Conservation (phyloP, 2,113 vertebrate genomes). For the Otolemur garnettii region DNA sequence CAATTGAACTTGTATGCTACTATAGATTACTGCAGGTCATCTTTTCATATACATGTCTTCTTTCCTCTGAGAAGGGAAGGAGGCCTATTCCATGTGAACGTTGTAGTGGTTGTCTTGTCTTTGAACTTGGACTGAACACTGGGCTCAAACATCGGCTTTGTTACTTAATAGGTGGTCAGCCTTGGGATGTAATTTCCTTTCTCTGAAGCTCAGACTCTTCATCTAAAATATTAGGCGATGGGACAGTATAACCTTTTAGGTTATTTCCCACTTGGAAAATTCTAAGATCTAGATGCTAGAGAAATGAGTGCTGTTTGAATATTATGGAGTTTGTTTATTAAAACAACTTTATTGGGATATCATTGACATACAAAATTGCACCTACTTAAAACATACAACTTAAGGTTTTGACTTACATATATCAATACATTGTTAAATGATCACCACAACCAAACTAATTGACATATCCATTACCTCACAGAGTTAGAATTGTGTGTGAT, state of each 20-base stretch:
- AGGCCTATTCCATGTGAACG: not conserved
- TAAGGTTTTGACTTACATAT: not conserved
- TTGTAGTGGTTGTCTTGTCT: not conserved
- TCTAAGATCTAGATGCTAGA: constrained; percentile 8
- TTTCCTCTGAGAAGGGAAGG: constrained; percentile 39
- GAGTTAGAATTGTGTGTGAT: not conserved
- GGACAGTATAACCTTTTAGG: not conserved
- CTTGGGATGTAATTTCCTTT: not conserved
- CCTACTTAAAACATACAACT: not conserved
- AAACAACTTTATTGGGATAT: not conserved
- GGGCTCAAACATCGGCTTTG: not conserved
- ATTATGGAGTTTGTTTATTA: not conserved
- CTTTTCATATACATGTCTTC: not conserved
- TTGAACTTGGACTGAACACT: not conserved
- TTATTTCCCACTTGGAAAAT: not conserved
- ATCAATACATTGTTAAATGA: not conserved
- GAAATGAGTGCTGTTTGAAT: not conserved
- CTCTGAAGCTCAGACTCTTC: not conserved
- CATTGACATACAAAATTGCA: not conserved
- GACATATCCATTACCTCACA: not conserved
- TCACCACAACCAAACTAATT: not conserved
- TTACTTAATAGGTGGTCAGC: not conserved
- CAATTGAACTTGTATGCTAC: not conserved
- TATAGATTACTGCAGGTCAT: not conserved
- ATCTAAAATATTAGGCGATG: not conserved